phyloP scores from a whole-genome alignment of 2,113 vertebrate genomes.

The Halcyon senegalensis region DNA sequence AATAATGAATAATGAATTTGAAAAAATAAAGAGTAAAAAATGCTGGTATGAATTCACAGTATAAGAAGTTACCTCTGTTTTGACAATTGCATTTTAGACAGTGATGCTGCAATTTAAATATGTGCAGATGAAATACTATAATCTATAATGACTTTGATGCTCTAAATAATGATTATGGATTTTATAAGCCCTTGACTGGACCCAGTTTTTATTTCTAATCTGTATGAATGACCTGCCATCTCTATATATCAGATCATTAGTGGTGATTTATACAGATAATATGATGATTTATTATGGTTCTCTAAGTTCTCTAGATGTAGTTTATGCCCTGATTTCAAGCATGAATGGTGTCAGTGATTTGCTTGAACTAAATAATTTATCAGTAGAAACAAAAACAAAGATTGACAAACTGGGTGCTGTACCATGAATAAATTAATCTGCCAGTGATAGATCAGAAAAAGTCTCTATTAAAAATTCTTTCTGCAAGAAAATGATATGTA shows the following conservation, averaged over 20 bases:
- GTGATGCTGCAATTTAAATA: neutral
- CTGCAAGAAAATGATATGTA: neutral
- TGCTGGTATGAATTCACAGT: neutral
- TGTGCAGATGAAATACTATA: neutral
- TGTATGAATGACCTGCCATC: slow-evolving; percentile 16
- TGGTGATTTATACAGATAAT: slow-evolving; percentile 29
- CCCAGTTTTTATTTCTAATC: slow-evolving; percentile 42
- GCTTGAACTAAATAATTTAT: slow-evolving; percentile 31
- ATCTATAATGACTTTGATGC: neutral
- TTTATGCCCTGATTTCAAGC: slow-evolving; percentile 36
- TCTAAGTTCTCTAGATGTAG: neutral
- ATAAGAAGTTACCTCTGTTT: neutral
- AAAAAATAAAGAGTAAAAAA: neutral
- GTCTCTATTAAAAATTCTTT: neutral
- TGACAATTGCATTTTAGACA: neutral
- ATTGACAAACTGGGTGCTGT: neutral
- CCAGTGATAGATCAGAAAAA: neutral
- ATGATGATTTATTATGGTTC: slow-evolving; percentile 19
- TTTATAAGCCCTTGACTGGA: neutral
- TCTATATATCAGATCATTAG: slow-evolving; percentile 12
- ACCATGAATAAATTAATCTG: neutral
- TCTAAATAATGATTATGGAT: neutral
- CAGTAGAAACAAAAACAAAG: slow-evolving; percentile 25
- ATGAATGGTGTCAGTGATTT: neutral
- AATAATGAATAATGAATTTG: neutral